These are phyloP conservation scores for Cricetomys ansorgei DNA, from an alignment of 2,113 vertebrate species.

Conservation along the genomic window DNA sequence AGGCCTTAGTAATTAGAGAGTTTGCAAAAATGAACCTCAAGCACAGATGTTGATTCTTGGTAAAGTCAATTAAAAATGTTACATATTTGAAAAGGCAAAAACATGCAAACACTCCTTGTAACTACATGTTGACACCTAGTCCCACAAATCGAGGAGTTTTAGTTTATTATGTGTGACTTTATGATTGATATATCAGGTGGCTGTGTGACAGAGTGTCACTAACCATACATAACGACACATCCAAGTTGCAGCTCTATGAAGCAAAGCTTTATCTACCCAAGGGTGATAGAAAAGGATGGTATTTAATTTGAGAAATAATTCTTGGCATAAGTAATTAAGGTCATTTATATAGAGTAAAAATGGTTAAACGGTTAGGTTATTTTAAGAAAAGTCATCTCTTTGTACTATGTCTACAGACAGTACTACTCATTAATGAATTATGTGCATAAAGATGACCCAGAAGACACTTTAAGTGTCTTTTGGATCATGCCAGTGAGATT, in stretches of 20 bases:
- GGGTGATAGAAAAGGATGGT: not conserved
- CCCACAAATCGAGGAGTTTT: not conserved
- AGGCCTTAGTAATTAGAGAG: not conserved
- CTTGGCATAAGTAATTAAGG: not conserved
- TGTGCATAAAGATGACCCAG: not conserved
- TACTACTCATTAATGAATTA: conserved; percentile 38
- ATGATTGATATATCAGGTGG: not conserved
- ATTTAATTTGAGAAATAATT: conserved; percentile 52
- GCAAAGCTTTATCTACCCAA: not conserved
- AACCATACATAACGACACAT: not conserved
- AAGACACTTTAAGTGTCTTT: conserved; percentile 38
- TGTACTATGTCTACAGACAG: not conserved
- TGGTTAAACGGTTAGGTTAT: not conserved
- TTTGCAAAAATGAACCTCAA: not conserved
- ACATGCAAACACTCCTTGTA: not conserved
- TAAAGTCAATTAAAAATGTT: conserved; percentile 19
- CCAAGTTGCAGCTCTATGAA: not conserved
- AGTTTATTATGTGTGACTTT: conserved; percentile 26
- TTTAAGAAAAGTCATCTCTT: conserved; percentile 22
- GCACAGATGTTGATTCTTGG: not conserved
- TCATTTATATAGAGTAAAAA: conserved; percentile 7
- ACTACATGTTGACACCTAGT: not conserved
- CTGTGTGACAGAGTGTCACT: not conserved
- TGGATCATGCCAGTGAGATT: not conserved
- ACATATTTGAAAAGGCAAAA: not conserved